Evolutionary conservation across 1,140 invertebrate species (phyloP), one percentile per base, ranked within the genome.

Genomic region (Drosophila prosaltans): DNA sequence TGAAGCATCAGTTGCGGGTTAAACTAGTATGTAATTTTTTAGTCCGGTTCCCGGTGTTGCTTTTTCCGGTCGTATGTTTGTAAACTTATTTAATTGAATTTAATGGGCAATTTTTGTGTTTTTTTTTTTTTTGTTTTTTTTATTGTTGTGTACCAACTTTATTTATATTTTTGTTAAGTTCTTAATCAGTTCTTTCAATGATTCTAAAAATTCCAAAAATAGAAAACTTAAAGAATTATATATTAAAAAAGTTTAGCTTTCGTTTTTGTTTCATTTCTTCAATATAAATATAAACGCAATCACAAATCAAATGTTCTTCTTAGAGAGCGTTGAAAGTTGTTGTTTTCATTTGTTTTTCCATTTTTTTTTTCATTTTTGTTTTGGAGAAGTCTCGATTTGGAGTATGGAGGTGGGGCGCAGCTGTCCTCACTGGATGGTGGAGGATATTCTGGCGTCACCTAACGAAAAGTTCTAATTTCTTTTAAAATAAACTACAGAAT

Each of bases 121-220:
- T 72, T 26, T 58, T 64, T 0, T 41, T 6, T 32, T 3, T 77
- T 43, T 72, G 79, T 86, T 83, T 88, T 72, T 82, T 86, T 83
- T 88, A 88, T 74, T 89, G 84, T 88, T 88, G 84, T 84, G 32
- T 89, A 89, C 84, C 84, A 88, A 88, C 84, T 89, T 88, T 88
- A 89, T 88, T 88, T 51, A 51, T 51, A 59, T 59, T 59, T 59
- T 59, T 90, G 77, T 88, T 88, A 86, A 82, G 83, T 88, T 88
- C 85, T 81, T 88, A 88, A 88, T 88, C 84, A 88, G 84, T 88
- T 88, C 84, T 88, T 88, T 88, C 85, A 89, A 88, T 90, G 84
- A 72, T 83, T 86, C 84, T 86, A 86, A 78, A 86, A 86, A 78
- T 89, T 88, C 77, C 80, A 85, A 90, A 78, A 57, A 89, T 69